A percentile compares a stretch with the other conserved stretches of the same genome.
phyloP scores from a whole-genome alignment of 2,888 invertebrate genomes.

The Catocala sponsa region DNA sequence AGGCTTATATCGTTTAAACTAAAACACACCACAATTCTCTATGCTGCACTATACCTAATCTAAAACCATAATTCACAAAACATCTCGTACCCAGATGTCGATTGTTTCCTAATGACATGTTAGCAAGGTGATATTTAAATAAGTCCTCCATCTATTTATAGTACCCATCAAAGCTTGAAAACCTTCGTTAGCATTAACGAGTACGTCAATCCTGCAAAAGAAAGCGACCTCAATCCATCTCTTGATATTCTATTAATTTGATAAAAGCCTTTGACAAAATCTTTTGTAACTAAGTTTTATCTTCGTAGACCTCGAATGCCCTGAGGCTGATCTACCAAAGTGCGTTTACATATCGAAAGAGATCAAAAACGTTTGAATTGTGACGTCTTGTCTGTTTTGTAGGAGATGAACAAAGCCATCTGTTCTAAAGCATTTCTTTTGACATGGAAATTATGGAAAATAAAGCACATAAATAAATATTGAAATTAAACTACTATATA shows the following conservation, averaged over 20 bases:
- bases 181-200: background rate
- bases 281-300: background rate
- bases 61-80: no score
- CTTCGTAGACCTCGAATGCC: conserved; percentile 4
- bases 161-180: no score
- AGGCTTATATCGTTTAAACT: no score
- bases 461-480: no score
- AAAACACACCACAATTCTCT: no score
- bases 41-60: no score
- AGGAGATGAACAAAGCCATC: no score
- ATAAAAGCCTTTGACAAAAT: conserved; percentile 2
- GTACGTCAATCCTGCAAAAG: background rate
- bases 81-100: no score
- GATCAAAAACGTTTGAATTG: conserved; percentile 17
- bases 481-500: no score
- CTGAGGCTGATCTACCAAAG: conserved; percentile 2
- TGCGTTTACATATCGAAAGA: conserved; percentile 13
- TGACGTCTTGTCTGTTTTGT: background rate
- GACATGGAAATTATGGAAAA: background rate
- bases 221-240: conserved; percentile 2
- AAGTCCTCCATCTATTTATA: no score
- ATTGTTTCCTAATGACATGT: no score
- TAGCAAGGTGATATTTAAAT: no score
- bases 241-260: conserved; percentile 5
- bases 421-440: background rate